Conservation (phyloP, 1,140 invertebrate species). For the Coptotermes formosanus region DNA sequence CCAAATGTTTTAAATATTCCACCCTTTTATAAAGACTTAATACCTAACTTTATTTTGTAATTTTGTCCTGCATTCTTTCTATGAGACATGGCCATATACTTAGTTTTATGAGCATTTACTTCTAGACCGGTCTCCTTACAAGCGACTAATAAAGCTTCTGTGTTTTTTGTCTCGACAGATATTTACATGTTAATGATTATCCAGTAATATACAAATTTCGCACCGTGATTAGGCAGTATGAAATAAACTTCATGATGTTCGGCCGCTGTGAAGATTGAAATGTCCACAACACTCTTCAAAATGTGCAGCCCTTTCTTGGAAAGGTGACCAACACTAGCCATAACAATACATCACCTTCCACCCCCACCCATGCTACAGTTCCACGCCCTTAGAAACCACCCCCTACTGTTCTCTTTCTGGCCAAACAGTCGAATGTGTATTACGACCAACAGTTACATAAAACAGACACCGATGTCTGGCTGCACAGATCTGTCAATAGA, state of each 20-base stretch:
- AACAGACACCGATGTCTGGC: background rate
- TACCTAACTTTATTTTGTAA: too few species aligned
- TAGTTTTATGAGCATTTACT: too few species aligned
- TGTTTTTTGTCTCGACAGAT: too few species aligned
- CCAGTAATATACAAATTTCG: too few species aligned
- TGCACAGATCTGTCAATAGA: conserved; percentile 5
- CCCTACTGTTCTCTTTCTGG: background rate
- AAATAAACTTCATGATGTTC: background rate
- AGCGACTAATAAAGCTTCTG: too few species aligned
- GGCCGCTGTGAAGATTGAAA: conserved; percentile 11
- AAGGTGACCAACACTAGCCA: background rate
- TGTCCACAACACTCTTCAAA: background rate
- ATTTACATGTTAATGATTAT: too few species aligned
- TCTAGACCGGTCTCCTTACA: too few species aligned
- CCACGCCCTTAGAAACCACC: background rate
- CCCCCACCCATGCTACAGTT: background rate
- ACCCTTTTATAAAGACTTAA: too few species aligned
- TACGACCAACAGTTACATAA: background rate
- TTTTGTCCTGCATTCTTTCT: too few species aligned
- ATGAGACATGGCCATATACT: too few species aligned
- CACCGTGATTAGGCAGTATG: background rate
- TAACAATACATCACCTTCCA: background rate
- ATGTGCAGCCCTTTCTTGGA: background rate
- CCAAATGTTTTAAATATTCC: too few species aligned
- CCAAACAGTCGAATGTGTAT: background rate